Evolutionary conservation across 2,113 vertebrate genomes (phyloP).

Genomic region (Cranoglanis bouderius): DNA sequence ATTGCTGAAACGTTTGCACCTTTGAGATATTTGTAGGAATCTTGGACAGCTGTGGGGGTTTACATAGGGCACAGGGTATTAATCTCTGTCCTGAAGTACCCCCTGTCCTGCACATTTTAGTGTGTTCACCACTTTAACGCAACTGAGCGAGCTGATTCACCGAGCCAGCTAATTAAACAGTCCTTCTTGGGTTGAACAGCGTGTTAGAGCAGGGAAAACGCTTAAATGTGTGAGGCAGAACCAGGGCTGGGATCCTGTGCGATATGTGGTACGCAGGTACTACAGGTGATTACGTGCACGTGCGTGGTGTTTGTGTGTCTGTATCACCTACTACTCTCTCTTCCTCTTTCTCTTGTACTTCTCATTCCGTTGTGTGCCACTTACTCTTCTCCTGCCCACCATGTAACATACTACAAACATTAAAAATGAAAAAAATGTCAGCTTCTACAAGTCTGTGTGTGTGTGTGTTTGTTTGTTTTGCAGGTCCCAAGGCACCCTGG

Average conservation of each 20-base stretch:
- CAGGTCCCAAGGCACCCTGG: slow-evolving; percentile 90
- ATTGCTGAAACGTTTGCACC: background rate
- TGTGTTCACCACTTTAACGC: background rate
- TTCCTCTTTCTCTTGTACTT: background rate
- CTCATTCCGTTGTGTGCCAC: background rate
- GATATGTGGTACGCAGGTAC: too few relatives aligned
- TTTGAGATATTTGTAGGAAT: background rate
- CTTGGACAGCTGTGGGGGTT: background rate
- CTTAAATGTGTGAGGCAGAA: background rate
- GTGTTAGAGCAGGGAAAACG: background rate
- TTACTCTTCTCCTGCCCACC: too few relatives aligned
- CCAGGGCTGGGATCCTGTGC: background rate
- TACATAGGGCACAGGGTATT: background rate
- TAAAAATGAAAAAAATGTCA: background rate
- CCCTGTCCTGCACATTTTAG: background rate
- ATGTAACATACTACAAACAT: background rate
- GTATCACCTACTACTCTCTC: background rate
- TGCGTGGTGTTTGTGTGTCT: too few relatives aligned
- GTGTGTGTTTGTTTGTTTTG: slow-evolving; percentile 31
- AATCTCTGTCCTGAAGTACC: background rate
- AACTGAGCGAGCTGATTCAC: background rate
- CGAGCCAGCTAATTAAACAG: background rate
- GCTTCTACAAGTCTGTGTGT: background rate
- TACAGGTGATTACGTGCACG: too few relatives aligned
- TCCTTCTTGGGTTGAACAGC: background rate